Percentiles rank a stretch among this genome's conserved stretches.
phyloP scores from a whole-genome alignment of 2,797 vertebrate species.

The Pygocentrus nattereri region DNA sequence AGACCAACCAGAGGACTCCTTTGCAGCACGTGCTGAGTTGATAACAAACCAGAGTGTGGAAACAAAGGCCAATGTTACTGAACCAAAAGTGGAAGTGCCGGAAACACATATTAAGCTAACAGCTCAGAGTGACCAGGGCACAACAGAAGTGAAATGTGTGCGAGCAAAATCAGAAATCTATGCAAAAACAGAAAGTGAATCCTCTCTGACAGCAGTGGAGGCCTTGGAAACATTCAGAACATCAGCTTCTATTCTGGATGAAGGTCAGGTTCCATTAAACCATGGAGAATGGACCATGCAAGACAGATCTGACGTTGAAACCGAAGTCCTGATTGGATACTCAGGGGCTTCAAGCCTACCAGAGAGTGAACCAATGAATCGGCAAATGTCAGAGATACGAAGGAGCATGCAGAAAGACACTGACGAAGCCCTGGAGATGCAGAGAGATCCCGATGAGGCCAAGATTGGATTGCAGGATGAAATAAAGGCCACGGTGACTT shows the following conservation, averaged over 20 bases:
- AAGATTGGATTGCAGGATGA: neutral
- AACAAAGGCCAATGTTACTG: constrained; percentile 10
- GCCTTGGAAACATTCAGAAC: neutral
- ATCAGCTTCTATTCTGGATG: neutral
- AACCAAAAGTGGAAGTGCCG: constrained; percentile 26
- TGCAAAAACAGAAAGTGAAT: neutral
- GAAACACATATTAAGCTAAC: neutral
- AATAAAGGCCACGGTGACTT: neutral
- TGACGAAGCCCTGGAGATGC: neutral
- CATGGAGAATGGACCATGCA: neutral
- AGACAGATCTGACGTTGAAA: neutral
- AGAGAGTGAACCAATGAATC: constrained; percentile 6
- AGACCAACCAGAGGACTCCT: neutral
- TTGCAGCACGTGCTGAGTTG: neutral
- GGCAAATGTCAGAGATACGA: neutral
- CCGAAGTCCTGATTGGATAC: neutral
- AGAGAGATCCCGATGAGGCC: neutral
- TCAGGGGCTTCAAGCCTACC: neutral
- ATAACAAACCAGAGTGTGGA: constrained; percentile 9
- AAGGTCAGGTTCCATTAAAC: neutral
- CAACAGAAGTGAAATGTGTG: neutral
- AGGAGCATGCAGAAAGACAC: neutral
- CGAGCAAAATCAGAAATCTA: neutral
- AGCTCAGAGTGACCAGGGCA: neutral
- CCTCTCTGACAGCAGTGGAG: neutral